A percentile compares a stretch with the other conserved stretches of the same genome.
These are phyloP conservation scores for Drosophila atripex DNA, from an alignment of 2,888 invertebrate species.

Conservation along the genomic window DNA sequence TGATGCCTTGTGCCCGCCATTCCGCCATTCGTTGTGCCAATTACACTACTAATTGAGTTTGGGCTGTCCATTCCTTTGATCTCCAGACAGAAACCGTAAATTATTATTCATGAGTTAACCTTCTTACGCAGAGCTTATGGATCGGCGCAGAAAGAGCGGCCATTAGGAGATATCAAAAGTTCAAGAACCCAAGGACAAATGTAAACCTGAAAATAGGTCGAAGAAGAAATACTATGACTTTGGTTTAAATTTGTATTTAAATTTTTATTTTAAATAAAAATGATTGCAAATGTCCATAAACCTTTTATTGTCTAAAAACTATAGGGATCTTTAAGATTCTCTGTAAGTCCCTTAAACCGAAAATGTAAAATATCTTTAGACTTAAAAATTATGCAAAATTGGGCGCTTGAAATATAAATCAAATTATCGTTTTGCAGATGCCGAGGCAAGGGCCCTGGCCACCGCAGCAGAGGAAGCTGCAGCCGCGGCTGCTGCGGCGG, in stretches of 20 bases:
- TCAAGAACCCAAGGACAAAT: neutral
- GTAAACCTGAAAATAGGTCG: neutral
- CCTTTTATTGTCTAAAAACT: too few species aligned
- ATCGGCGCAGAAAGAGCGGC: conserved; percentile 57
- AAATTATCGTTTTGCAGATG: conserved; percentile 58
- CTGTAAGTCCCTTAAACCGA: too few species aligned
- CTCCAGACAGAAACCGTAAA: conserved; percentile 20
- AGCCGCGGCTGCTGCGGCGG: conserved; percentile 41
- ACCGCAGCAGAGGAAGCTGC: conserved; percentile 69
- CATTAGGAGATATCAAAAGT: conserved; percentile 20
- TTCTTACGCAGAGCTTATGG: conserved; percentile 63
- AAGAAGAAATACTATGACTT: neutral
- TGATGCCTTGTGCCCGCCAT: conserved; percentile 9
- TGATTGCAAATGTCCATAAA: too few species aligned
- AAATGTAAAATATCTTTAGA: too few species aligned
- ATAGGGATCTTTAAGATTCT: too few species aligned
- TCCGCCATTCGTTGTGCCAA: conserved; percentile 38
- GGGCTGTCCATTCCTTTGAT: conserved; percentile 57
- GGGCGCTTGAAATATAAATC: neutral
- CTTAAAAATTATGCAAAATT: neutral
- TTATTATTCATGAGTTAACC: conserved; percentile 36
- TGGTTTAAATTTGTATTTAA: neutral
- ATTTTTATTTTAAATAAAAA: neutral
- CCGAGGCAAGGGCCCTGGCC: conserved; percentile 76
- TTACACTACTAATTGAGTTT: conserved; percentile 53